Evolutionary conservation across 2,797 vertebrate species (phyloP), one percentile per base, ranked within the genome.

Genomic region (Hephaestus fuliginosus): DNA sequence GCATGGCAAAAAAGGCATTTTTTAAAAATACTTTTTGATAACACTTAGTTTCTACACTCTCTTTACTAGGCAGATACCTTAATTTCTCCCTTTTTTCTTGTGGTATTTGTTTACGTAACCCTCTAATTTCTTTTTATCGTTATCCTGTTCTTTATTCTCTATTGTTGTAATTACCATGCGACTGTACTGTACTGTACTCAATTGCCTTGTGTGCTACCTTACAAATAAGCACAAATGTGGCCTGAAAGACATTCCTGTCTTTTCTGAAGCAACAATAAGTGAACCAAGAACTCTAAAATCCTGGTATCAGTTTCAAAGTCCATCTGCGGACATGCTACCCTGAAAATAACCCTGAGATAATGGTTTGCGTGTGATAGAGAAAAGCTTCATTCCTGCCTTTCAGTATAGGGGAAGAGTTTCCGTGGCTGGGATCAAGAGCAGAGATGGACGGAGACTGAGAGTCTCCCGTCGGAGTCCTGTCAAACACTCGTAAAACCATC

Each of bases 401-500:
- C 22, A 62, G 64, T 0, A 2, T 8, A 14, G 56, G 64, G 11
- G 51, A 53, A 51, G 60, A 25, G 66, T 49, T 80, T 74, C 68
- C 64, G 22, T 51, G 61, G 51, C 52, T 39, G 39, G 78, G 51
- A 67, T 76, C 70, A 70, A 33, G 62, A 83, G 81, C 72, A 72
- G 80, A 92, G 91, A 88, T 41, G 64, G 71, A 81, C 90, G 86
- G 61, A 77, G 83, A 81, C 81, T 10, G 69, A 74, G 76, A 74
- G 82, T 80, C 79, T 80, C 78, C 77, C 53, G n/a, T 63, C n/a
- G 36, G 39, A 81, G 76, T 64, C 82, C 94, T 93, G 95, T 95
- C 95, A 95, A 96, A 96, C 96, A 95, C 94, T 96, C 87, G 87
- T 96, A 94, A 96, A 95, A 96, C 91, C 88, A 91, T 91, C 71